A percentile compares a stretch with the other conserved stretches of the same genome.
Conservation (phyloP, 2,113 vertebrate genomes). For the Pseudonaja textilis region DNA sequence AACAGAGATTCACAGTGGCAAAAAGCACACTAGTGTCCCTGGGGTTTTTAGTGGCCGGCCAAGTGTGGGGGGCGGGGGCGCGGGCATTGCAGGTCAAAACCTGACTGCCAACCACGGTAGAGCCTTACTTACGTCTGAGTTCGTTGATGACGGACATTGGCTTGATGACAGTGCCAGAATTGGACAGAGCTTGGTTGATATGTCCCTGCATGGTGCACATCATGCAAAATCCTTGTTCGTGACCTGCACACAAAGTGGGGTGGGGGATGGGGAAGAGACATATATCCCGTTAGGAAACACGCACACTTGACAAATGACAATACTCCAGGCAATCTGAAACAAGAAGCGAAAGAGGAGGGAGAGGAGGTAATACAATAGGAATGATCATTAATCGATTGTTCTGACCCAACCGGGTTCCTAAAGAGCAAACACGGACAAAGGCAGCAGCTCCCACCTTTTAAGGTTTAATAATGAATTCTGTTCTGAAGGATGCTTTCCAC, state of each 20-base stretch:
- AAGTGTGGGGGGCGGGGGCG: too few species aligned
- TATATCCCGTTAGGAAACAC: constrained; percentile 1
- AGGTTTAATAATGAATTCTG: too few species aligned
- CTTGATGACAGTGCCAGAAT: constrained; percentile 89
- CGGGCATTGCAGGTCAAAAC: background rate
- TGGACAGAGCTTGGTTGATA: constrained; percentile 88
- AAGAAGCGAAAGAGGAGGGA: background rate
- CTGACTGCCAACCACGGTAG: background rate
- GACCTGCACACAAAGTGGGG: constrained; percentile 73
- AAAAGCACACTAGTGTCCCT: too few species aligned
- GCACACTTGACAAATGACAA: background rate
- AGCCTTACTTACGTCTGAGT: constrained; percentile 88
- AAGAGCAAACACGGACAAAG: too few species aligned
- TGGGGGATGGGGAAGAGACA: background rate
- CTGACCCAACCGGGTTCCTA: too few species aligned
- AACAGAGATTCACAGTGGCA: background rate
- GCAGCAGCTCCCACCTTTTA: too few species aligned
- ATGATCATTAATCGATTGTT: background rate
- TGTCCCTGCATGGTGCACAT: constrained; percentile 97
- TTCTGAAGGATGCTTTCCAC: too few species aligned
- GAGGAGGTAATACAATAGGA: background rate
- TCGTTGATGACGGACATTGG: constrained; percentile 90
- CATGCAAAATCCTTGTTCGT: constrained; percentile 92
- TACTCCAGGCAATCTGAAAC: background rate
- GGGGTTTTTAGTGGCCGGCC: background rate